Conservation (phyloP, 2,888 invertebrate genomes). For the Lepetodrilus schrolli region DNA sequence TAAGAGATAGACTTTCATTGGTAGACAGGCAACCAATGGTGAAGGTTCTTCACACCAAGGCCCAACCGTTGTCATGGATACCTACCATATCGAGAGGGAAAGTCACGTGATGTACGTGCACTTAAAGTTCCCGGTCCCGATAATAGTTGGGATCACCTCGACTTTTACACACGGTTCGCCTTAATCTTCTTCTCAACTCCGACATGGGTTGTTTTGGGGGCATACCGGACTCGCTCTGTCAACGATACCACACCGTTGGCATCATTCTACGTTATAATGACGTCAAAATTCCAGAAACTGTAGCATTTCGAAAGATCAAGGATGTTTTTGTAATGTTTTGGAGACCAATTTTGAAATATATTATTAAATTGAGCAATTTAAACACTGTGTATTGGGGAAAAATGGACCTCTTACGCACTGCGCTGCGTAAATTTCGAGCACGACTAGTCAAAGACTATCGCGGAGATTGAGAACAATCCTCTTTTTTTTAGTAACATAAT, state of each 20-base stretch:
- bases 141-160: constrained; percentile 50
- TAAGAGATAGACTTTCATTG: background rate
- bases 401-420: no score
- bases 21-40: background rate
- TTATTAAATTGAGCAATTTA: no score
- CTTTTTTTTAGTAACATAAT: no score
- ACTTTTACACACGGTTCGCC: constrained; percentile 54
- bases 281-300: background rate
- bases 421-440: no score
- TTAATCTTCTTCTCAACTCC: constrained; percentile 49
- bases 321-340: no score
- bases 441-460: no score
- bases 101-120: constrained; percentile 12
- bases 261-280: background rate
- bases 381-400: no score
- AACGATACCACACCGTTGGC: background rate
- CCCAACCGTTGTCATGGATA: constrained; percentile 16
- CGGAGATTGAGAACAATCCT: no score
- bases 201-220: constrained; percentile 32
- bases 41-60: background rate
- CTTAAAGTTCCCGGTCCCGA: constrained; percentile 30
- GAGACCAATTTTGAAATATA: no score
- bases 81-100: constrained; percentile 8
- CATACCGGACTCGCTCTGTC: constrained; percentile 7
- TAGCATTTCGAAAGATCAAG: no score